These are phyloP conservation scores for Amyelois transitella DNA, from an alignment of 1,140 invertebrate genomes.

Conservation along the genomic window DNA sequence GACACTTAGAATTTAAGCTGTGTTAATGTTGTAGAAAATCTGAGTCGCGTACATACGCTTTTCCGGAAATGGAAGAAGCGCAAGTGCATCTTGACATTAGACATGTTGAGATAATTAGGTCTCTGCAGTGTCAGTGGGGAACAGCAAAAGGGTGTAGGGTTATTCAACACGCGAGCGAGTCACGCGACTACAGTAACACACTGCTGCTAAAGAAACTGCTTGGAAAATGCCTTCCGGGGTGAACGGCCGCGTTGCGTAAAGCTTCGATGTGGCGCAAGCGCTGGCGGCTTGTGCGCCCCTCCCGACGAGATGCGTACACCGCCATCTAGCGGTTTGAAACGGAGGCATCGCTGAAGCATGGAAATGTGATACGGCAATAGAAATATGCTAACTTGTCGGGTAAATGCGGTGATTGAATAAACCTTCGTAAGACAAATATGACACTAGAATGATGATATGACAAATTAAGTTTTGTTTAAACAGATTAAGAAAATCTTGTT, in stretches of 20 bases:
- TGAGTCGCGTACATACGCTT: neutral
- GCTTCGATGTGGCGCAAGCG: constrained; percentile 50
- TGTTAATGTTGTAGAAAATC: neutral
- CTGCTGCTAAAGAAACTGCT: constrained; percentile 64
- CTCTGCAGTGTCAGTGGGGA: constrained; percentile 33
- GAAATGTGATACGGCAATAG: neutral
- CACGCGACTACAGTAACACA: constrained; percentile 68
- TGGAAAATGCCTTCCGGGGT: constrained; percentile 72
- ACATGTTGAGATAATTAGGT: constrained; percentile 39
- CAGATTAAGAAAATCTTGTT: too few relatives aligned
- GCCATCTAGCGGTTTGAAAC: neutral
- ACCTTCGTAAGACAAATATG: too few relatives aligned
- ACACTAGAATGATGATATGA: too few relatives aligned
- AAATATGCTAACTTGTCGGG: too few relatives aligned
- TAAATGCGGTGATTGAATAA: too few relatives aligned
- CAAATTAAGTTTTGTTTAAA: too few relatives aligned
- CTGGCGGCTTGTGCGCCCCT: constrained; percentile 26
- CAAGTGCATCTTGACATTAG: constrained; percentile 25
- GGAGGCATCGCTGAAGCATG: neutral
- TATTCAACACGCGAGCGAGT: constrained; percentile 50
- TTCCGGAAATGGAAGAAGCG: neutral
- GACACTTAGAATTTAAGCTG: neutral
- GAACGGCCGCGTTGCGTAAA: constrained; percentile 70
- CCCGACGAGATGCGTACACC: constrained; percentile 4
- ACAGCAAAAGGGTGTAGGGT: constrained; percentile 36